Percentiles rank a stretch among this genome's conserved stretches.
phyloP scores from a whole-genome alignment of 2,113 vertebrate genomes.

The Paramormyrops kingsleyae region DNA sequence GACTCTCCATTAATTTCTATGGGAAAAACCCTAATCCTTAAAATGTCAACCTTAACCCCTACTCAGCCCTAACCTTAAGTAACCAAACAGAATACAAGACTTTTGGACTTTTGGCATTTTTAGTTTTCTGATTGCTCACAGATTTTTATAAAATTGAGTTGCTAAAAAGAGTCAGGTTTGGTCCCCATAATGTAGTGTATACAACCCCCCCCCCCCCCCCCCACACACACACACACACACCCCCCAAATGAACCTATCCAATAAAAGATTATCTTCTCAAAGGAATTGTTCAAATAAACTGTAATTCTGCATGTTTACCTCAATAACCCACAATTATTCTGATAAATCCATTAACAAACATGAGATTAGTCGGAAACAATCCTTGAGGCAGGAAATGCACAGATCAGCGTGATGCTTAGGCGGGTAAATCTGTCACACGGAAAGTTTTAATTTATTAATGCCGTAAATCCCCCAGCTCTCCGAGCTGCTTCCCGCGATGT shows the following conservation, averaged over 20 bases:
- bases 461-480: not conserved
- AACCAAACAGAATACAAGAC: not conserved
- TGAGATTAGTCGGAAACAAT: not conserved
- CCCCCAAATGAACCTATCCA: not conserved
- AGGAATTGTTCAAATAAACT: not conserved
- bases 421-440: conserved; percentile 1
- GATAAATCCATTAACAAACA: conserved; percentile 8
- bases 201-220: not conserved
- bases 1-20: not conserved
- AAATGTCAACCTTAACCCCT: not conserved
- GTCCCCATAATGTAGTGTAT: not conserved
- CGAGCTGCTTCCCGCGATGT: too few species aligned
- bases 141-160: not conserved
- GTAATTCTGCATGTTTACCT: not conserved
- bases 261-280: not conserved
- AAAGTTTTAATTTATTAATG: not conserved
- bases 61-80: not conserved
- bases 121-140: not conserved
- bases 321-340: not conserved
- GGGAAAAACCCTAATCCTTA: not conserved
- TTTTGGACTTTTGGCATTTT: not conserved
- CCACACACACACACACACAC: not conserved
- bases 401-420: not conserved
- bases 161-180: not conserved
- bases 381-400: not conserved